Percentiles rank a stretch among this genome's conserved stretches.
Evolutionary conservation across 2,797 vertebrate genomes (phyloP).

Genomic region (Arrhamphus sclerolepis): DNA sequence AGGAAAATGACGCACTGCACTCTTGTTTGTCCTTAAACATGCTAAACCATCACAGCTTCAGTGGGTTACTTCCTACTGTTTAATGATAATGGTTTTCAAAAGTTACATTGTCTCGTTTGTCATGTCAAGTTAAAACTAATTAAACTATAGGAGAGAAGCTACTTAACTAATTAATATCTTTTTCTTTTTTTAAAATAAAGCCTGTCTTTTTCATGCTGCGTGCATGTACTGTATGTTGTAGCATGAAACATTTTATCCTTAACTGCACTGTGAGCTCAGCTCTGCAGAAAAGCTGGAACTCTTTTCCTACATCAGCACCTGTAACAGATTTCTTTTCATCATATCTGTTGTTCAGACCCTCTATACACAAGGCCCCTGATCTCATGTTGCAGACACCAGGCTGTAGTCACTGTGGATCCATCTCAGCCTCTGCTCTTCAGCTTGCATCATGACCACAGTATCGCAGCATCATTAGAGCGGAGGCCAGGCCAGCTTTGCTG

Average conservation of each 20-base stretch:
- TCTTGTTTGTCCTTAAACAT: neutral
- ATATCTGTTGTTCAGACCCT: conserved; percentile 37
- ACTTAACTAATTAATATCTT: neutral
- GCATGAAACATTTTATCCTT: conserved; percentile 3
- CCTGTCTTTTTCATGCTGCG: conserved; percentile 3
- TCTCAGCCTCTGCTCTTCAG: conserved; percentile 66
- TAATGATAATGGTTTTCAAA: conserved; percentile 2
- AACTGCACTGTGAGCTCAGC: conserved; percentile 11
- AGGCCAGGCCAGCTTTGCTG: conserved; percentile 58
- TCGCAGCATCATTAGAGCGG: conserved; percentile 62
- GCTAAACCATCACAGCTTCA: neutral
- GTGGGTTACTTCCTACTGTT: neutral
- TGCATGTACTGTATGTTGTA: conserved; percentile 10
- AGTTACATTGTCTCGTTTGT: conserved; percentile 36
- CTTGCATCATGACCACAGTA: conserved; percentile 67
- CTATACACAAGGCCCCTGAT: conserved; percentile 64
- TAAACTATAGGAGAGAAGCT: neutral
- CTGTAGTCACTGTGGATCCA: conserved; percentile 52
- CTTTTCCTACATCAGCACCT: conserved; percentile 5
- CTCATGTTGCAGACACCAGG: conserved; percentile 41
- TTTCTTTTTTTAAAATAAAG: neutral
- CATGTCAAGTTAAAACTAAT: neutral
- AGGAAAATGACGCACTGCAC: neutral
- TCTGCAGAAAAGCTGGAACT: conserved; percentile 13
- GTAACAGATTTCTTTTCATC: conserved; percentile 26